These are phyloP conservation scores for Drosophila imparisetae DNA, from an alignment of 2,888 invertebrate species.

Conservation along the genomic window DNA sequence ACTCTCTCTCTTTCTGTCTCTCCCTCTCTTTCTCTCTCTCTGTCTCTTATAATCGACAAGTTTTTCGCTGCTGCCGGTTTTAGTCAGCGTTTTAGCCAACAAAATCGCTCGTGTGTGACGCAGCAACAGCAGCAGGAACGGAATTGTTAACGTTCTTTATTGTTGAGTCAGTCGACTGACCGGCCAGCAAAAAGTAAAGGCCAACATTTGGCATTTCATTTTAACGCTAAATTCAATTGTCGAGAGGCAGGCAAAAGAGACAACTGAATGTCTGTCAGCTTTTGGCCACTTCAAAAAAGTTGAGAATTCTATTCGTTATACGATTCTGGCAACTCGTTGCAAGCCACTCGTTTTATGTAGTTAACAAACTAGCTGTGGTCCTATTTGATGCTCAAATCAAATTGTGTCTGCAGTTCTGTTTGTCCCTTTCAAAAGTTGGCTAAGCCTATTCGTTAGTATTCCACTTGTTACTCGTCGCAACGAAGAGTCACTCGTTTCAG, in stretches of 20 bases:
- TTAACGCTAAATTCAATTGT: constrained; percentile 42
- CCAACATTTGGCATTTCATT: constrained; percentile 72
- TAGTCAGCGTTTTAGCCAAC: constrained; percentile 31
- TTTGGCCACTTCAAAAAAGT: constrained; percentile 1
- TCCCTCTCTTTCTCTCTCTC: constrained; percentile 10
- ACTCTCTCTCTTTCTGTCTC: constrained; percentile 9
- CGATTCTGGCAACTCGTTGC: constrained; percentile 14
- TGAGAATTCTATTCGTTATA: constrained; percentile 10
- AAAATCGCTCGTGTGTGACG: constrained; percentile 66
- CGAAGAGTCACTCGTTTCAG: background rate
- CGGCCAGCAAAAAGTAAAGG: constrained; percentile 46
- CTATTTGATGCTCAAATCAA: constrained; percentile 10
- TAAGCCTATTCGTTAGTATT: constrained; percentile 16
- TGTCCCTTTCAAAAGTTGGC: constrained; percentile 6
- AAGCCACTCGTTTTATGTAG: constrained; percentile 6
- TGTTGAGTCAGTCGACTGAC: constrained; percentile 23
- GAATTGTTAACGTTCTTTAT: constrained; percentile 29
- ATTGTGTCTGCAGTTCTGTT: constrained; percentile 7
- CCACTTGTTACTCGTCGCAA: constrained; percentile 4
- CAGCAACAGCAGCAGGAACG: constrained; percentile 22
- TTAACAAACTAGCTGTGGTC: background rate
- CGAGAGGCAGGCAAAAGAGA: background rate
- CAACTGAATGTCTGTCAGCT: background rate
- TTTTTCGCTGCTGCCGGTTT: constrained; percentile 25
- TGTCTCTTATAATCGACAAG: constrained; percentile 40